Evolutionary conservation across 2,797 vertebrate species (phyloP).

Genomic region (Chaetophractus vellerosus): DNA sequence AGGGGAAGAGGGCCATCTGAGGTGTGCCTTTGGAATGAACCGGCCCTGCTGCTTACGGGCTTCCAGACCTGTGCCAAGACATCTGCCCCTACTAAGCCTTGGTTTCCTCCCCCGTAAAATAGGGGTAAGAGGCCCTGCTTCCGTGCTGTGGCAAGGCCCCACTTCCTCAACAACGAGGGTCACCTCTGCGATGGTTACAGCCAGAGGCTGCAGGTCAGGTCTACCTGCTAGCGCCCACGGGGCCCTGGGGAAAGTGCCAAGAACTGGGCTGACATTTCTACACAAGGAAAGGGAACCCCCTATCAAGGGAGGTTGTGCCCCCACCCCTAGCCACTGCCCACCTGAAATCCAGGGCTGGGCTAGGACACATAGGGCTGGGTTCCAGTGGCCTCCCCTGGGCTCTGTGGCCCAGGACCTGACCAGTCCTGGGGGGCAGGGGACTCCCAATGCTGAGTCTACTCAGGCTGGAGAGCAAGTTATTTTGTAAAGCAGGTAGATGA

Average conservation of each 20-base stretch:
- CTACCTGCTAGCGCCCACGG: neutral
- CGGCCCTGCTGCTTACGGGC: neutral
- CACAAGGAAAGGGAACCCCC: neutral
- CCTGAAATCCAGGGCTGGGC: no score
- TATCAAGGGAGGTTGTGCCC: neutral
- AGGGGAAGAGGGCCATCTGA: accelerated
- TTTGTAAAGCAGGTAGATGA: neutral
- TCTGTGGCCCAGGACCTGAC: neutral
- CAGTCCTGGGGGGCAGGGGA: neutral
- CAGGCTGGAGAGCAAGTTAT: neutral
- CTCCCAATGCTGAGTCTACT: neutral
- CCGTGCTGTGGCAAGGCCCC: neutral
- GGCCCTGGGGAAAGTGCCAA: neutral
- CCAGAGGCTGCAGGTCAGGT: neutral
- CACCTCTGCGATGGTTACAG: neutral
- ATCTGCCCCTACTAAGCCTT: neutral
- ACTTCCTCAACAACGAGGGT: neutral
- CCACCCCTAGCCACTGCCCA: neutral
- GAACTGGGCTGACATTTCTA: neutral
- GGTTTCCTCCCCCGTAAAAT: neutral
- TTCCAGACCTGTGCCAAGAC: neutral
- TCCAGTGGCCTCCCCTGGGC: neutral
- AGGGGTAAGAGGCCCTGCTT: no score
- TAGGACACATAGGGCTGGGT: neutral
- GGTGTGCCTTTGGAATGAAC: neutral